Evolutionary conservation across 2,113 vertebrate genomes (phyloP), one percentile per base, ranked within the genome.

Genomic region (Martes martes): DNA sequence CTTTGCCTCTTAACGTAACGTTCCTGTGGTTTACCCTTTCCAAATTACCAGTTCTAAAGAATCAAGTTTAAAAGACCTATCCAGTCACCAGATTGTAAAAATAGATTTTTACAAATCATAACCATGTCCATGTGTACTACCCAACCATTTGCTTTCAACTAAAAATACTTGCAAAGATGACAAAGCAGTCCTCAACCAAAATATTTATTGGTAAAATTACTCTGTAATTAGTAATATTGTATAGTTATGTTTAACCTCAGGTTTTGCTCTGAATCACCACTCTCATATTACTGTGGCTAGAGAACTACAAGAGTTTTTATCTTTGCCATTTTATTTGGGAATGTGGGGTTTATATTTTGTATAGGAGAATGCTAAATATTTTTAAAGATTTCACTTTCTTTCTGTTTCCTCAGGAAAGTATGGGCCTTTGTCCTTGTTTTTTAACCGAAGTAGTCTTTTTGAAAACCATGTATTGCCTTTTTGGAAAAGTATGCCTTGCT

Each of bases 141-240:
- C 55, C 93, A 95, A 95, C 98, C 91, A 85, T 93, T 98, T 85
- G 69, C 95, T 98, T 98, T 98, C 86, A 79, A 97, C 97, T 98
- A 97, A 98, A 98, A 98, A 98, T 98, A 96, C 98, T 97, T 97
- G 57, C 95, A 86, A 88, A 98, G 98, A 99, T 98, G 98, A 98
- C 97, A 99, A 98, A 98, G 98, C 97, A 97, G 98, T 97, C 96
- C 89, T 98, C 96, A 97, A 98, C 98, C 97, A 98, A 96, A 98
- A 98, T 98, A 98, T 98, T 99, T 99, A 98, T 98, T 98, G 97
- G 97, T 98, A 89, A 98, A 98, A 97, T 98, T 67, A 91, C 98
- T 98, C 94, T 98, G 93, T 98, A 98, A 98, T 98, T 98, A 98
- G 98, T 98, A 98, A 92, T 98, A 94, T 98, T 91, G 65, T 97